Percentiles rank a stretch among this genome's conserved stretches.
Evolutionary conservation across 2,888 invertebrate genomes (phyloP).

Genomic region (Oligia latruncula): DNA sequence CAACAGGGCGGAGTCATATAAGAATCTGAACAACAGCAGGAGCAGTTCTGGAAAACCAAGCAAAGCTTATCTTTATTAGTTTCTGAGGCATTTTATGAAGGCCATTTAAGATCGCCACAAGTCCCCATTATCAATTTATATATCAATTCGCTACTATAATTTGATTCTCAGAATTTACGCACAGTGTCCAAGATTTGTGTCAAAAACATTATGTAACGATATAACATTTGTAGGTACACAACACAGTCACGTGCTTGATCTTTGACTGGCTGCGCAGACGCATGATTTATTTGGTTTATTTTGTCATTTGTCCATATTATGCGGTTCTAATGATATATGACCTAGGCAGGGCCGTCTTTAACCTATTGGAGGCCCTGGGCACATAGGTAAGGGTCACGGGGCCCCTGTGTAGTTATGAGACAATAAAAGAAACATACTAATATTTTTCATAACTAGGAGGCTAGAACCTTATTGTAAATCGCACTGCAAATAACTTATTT

Average conservation of each 20-base stretch:
- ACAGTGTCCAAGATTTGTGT: slow-evolving; percentile 12
- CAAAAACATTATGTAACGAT: neutral
- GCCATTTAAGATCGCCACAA: neutral
- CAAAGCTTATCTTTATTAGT: neutral
- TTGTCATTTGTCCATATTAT: slow-evolving; percentile 33
- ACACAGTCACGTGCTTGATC: slow-evolving; percentile 33
- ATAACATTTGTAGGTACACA: slow-evolving; percentile 9
- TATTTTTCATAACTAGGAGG: no score
- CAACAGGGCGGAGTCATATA: neutral
- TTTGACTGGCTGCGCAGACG: slow-evolving; percentile 36
- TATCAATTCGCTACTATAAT: neutral
- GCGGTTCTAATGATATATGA: slow-evolving; percentile 38
- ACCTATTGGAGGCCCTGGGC: no score
- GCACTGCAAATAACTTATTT: no score
- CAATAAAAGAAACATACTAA: no score
- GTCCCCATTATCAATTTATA: neutral
- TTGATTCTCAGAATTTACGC: neutral
- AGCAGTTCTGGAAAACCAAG: neutral
- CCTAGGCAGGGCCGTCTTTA: neutral
- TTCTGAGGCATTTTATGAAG: neutral
- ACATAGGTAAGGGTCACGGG: no score
- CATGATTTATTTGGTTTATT: slow-evolving; percentile 28
- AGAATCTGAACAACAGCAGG: neutral
- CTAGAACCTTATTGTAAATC: no score
- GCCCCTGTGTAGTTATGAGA: no score